Percentiles rank a stretch among this genome's conserved stretches.
These are phyloP conservation scores for Drosophila gaucha DNA, from an alignment of 2,888 invertebrate species.

Conservation along the genomic window DNA sequence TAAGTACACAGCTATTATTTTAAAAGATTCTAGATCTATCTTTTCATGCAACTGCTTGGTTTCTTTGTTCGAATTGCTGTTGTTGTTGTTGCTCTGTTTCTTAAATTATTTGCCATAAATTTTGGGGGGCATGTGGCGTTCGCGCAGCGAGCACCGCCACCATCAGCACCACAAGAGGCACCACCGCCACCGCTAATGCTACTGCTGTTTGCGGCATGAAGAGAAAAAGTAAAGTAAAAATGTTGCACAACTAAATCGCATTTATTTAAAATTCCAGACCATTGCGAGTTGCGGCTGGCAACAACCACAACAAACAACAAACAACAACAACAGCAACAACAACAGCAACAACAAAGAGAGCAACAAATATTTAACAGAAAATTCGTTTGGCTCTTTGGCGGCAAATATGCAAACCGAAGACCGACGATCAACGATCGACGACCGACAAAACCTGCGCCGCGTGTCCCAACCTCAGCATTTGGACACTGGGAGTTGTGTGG, in stretches of 20 bases:
- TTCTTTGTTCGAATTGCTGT: not conserved
- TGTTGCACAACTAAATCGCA: conserved; percentile 77
- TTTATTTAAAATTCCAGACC: conserved; percentile 80
- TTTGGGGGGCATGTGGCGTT: conserved; percentile 50
- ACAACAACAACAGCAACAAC: conserved; percentile 23
- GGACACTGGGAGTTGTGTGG: conserved; percentile 39
- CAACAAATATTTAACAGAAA: conserved; percentile 67
- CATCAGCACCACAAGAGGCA: not conserved
- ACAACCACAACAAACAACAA: conserved; percentile 17
- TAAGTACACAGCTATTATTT: too few relatives aligned
- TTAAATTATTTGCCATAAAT: conserved; percentile 66
- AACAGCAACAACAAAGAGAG: conserved; percentile 44
- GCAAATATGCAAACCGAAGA: conserved; percentile 63
- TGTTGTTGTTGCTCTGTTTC: conserved; percentile 26
- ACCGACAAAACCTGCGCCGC: conserved; percentile 48
- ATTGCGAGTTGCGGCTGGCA: conserved; percentile 52
- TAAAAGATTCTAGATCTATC: too few relatives aligned
- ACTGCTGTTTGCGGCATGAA: conserved; percentile 17
- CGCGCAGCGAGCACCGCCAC: conserved; percentile 5
- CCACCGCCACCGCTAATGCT: not conserved
- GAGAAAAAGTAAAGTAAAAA: conserved; percentile 46
- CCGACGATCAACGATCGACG: too few relatives aligned
- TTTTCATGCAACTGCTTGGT: too few relatives aligned
- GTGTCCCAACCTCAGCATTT: conserved; percentile 49
- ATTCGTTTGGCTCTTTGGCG: conserved; percentile 66